These are phyloP conservation scores for Mesocentrotus franciscanus DNA, from an alignment of 53 echinoderm and acorn worm genomes.

Conservation along the genomic window DNA sequence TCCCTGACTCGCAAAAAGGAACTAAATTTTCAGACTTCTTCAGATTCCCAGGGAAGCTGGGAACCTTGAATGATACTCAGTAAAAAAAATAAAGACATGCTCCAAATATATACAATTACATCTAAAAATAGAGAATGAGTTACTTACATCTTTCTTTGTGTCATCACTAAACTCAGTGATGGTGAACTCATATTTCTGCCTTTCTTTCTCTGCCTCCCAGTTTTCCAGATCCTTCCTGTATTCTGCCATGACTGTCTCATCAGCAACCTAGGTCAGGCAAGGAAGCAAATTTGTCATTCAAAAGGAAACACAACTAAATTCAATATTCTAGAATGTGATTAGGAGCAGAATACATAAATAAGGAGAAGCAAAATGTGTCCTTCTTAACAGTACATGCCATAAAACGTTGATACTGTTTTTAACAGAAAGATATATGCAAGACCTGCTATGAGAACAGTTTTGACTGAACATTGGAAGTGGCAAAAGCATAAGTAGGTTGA, in stretches of 20 bases:
- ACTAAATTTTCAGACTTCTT: too few relatives aligned
- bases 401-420: neutral
- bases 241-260: slow-evolving; percentile 88
- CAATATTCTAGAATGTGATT: neutral
- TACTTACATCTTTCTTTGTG: slow-evolving; percentile 63
- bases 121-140: neutral
- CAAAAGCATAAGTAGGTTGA: neutral
- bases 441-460: neutral
- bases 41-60: too few relatives aligned
- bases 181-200: slow-evolving; percentile 98
- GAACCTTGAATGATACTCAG: neutral
- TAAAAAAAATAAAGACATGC: neutral
- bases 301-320: too few relatives aligned
- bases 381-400: neutral
- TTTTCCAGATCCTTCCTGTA: slow-evolving; percentile 72
- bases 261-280: slow-evolving; percentile 76
- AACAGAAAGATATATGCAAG: neutral
- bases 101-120: neutral
- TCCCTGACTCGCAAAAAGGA: too few relatives aligned
- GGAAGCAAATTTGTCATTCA: neutral
- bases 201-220: slow-evolving; percentile 90
- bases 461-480: neutral
- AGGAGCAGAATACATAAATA: neutral
- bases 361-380: neutral
- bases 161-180: slow-evolving; percentile 84